Base-by-base conservation (phyloP, 2,888 invertebrate species). In the Cheilosia vulpina region DNA sequence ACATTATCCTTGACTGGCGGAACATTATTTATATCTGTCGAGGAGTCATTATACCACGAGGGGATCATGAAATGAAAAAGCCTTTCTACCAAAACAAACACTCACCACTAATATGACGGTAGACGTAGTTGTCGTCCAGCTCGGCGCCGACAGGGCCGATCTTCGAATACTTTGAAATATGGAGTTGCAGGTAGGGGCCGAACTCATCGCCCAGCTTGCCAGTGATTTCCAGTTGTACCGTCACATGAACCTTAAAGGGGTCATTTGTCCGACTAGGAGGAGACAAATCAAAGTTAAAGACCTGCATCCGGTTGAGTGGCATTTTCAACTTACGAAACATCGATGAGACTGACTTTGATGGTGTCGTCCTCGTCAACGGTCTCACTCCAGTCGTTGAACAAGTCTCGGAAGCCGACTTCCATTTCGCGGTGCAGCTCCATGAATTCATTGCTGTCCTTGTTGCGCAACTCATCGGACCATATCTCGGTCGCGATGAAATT, bases 401-500 rank as follows among this genome's bases (percentile, higher is more conserved):
- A 79, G 55, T 62, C 88, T n/a, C 60, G 82, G 65, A 88, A 75
- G 45, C 89, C 76, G 3, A 66, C 41, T 38, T 87, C 88, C 11
- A 92, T 80, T 31, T 88, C 83, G 0, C 87, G 88, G 17, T 89
- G 87, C 27, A 92, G 81, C 15, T 87, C 83, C 45, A 45, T 50
- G 52, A 89, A 92, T 9, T 87, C 78, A 57, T 88, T 88, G 4
- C 66, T 68, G 2, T 84, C 88, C 9, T 82, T 84, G 24, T 88
- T 60, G 0, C 65, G 63, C 27, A 87, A 90, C 3, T 84, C 87
- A 0, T 85, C 85, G 2, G 52, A 47, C 88, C 90, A 91, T 0
- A 90, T 89, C 82, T 91, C 91, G 15, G 73, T 69, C 0, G 90
- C 87, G n/a, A 89, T 89, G 76, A 92, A 90, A 47, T 88, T 88